Base-by-base conservation (phyloP, 2,797 vertebrate species). In the Gambusia yucatana region DNA sequence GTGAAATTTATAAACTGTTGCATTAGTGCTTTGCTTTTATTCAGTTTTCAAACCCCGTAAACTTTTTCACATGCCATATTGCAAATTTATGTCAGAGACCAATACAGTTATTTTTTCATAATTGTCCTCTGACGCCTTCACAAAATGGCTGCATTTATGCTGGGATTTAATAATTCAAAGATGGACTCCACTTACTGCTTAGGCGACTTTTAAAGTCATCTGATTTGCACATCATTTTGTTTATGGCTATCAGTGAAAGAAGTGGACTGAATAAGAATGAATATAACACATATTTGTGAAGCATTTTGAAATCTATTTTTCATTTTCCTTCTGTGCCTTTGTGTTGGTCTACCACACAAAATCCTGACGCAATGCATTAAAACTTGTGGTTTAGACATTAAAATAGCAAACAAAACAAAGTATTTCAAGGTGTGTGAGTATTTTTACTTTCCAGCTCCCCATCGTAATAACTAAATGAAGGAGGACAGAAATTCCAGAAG, bases 1-100 rank as follows among this genome's bases (percentile, higher is more conserved):
- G 57, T 82, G 79, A 30, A 14, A 83, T 87, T 77, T 80, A 71
- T 16, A 70, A 70, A 28, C 43, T 44, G 22, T 69, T 69, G 4
- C 11, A 4, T 63, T 36, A 41, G 63, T 13, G 22, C 22, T 43
- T 39, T 20, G 61, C 3, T 39, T 65, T 65, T 1, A 36, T 65
- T 65, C 20, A 36, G 33, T 39, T 39, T 22, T n/a, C 39, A 43
- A 8, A 20, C 6, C 2, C 22, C 1, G 28, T 71, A 28, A 46
- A 71, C n/a, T 16, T 28, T 28, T 28, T 28, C 25, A 28, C 13
- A 44, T 70, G 9, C 28, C 36, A 17, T 17, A 14, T 28, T 70
- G 41, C 1, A 0, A 3, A 6, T 44, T 71, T 28, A n/a, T 14
- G 39, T 28, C 13, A 46, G n/a, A 71, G 67, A 70, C 11, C 11